phyloP scores from a whole-genome alignment of 2,113 vertebrate genomes.

The Patagioenas fasciata region DNA sequence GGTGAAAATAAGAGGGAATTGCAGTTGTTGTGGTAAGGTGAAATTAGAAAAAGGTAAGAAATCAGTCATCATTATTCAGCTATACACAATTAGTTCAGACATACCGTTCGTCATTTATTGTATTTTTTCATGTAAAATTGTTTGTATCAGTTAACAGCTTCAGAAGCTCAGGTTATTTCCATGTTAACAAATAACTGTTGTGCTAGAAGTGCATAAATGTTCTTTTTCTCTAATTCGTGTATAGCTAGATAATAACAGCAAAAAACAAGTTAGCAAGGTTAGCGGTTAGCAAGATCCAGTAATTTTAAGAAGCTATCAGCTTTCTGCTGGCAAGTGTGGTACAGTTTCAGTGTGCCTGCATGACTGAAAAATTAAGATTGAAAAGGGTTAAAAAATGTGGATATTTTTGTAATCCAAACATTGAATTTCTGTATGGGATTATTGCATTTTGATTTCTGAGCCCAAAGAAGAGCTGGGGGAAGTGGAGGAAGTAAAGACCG shows the following conservation, averaged over 20 bases:
- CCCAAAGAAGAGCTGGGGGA: rapidly evolving
- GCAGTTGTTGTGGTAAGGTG: background rate
- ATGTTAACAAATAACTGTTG: background rate
- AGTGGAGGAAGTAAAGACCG: background rate
- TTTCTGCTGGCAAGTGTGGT: background rate
- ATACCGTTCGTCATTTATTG: background rate
- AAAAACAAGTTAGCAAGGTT: background rate
- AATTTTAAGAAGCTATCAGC: background rate
- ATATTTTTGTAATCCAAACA: background rate
- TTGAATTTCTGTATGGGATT: background rate
- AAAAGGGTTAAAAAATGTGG: background rate
- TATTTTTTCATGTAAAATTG: background rate
- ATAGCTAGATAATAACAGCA: background rate
- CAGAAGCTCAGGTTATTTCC: background rate
- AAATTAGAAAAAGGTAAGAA: background rate
- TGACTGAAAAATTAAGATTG: background rate
- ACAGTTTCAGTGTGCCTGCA: background rate
- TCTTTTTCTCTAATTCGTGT: background rate
- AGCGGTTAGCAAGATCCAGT: background rate
- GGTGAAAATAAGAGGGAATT: background rate
- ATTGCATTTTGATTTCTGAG: background rate
- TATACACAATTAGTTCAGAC: background rate
- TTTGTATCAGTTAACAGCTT: background rate
- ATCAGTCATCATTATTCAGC: background rate
- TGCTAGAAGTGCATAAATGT: background rate